phyloP scores from a whole-genome alignment of 2,888 invertebrate genomes.

The Conops quadrifasciatus region DNA sequence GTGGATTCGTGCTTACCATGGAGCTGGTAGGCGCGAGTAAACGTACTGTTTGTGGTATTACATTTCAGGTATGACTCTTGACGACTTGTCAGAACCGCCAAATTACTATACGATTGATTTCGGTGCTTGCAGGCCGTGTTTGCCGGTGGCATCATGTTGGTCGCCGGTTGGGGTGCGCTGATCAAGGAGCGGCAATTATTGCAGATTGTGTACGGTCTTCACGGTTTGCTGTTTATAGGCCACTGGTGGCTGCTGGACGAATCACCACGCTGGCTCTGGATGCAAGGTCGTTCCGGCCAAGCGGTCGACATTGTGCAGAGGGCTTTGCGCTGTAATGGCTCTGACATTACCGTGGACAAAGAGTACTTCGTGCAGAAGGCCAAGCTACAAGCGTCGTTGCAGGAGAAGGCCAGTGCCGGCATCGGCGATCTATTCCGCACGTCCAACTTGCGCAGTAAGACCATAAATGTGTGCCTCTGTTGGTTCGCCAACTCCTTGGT shows the following conservation, averaged over 20 bases:
- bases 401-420: constrained; percentile 68
- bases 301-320: constrained; percentile 78
- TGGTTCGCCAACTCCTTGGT: constrained; percentile 91
- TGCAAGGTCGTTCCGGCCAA: constrained; percentile 78
- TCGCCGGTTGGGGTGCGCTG: constrained; percentile 83
- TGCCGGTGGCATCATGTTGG: constrained; percentile 82
- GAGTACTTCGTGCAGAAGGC: constrained; percentile 73
- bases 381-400: constrained; percentile 59
- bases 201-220: constrained; percentile 83
- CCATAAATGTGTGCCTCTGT: constrained; percentile 81
- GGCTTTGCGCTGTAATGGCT: constrained; percentile 78
- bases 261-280: constrained; percentile 89
- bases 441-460: constrained; percentile 80
- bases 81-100: neutral
- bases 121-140: constrained; percentile 72
- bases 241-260: constrained; percentile 92
- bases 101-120: neutral
- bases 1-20: constrained; percentile 74
- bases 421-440: constrained; percentile 81
- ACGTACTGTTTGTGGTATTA: constrained; percentile 81
- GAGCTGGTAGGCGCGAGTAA: constrained; percentile 83
- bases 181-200: constrained; percentile 77
- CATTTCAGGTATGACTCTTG: constrained; percentile 64
- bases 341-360: constrained; percentile 71
- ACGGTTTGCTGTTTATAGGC: constrained; percentile 75